Base-by-base conservation (phyloP, 2,113 vertebrate genomes). In the Natator depressus region DNA sequence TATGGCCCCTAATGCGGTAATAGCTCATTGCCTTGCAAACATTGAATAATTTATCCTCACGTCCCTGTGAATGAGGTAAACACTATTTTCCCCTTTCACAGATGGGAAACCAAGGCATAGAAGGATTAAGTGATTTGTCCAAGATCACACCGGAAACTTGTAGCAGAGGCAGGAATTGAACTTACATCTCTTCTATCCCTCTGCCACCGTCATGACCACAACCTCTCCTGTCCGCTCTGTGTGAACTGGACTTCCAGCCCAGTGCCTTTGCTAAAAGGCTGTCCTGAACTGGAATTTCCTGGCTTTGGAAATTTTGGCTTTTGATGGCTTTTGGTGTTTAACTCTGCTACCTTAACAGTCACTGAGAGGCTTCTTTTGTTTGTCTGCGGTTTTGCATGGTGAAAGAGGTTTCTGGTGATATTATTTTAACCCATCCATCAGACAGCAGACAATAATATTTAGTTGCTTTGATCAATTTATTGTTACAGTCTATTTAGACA, bases 281-380 rank as follows among this genome's bases (percentile, higher is more conserved):
- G 93, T 84, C 5, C 49, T 72, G 20, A 55, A 82, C 80, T 92
- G 96, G 96, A 95, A 96, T 96, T 95, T 96, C 95, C 92, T 88
- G 85, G 76, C 72, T 95, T 65, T 85, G 0, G 1, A 89, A 42
- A 42, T 42, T 42, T 42, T 42, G 42, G 42, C 42, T 42, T 42
- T 42, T 42, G 42, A 42, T 42, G 42, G 42, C 42, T 42, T 42
- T 42, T 42, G 42, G 76, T 76, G 55, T 79, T 94, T 1, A 0
- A 24, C 87, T 65, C 24, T 0, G 8, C 88, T 85, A 72, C 85
- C 29, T 29, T 80, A 90, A 96, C 91, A 89, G 90, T 89, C 96
- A 42, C 94, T 31, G 87, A 62, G n/a, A 89, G 42, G 87, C 53
- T 91, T 96, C 5, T 51, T 89, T 22, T 85, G 80, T 91, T 91